Base-by-base conservation (phyloP, 2,888 invertebrate genomes). In the Sepiola atlantica region DNA sequence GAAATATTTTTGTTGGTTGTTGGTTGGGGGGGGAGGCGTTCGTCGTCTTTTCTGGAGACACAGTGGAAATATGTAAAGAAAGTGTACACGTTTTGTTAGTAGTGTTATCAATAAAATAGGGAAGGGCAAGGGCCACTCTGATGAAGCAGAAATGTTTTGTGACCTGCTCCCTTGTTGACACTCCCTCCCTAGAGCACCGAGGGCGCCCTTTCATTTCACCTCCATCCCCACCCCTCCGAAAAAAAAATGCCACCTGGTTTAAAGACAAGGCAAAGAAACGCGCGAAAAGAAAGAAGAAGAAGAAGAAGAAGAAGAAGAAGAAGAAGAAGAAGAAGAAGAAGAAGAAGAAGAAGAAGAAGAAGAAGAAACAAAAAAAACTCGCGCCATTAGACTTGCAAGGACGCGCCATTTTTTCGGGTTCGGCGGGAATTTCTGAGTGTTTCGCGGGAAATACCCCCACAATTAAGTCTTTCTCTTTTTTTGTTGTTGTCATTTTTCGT, bases 111-210 rank as follows among this genome's bases (percentile, higher is more conserved):
- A 32, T n/a, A 77, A 77, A 77, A 21, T 14, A 77, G n/a, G 77
- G 77, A 77, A 1, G 77, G n/a, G n/a, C n/a, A n/a, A 3, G 4
- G 14, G 3, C n/a, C 77, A 32, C n/a, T 77, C 77, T 32, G 77
- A 77, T n/a, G 77, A 77, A 32, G 77, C 77, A 77, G n/a, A 77
- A 77, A n/a, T 77, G 77, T 77, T 77, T 77, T 77, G 77, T 77
- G 77, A 77, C 77, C 77, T 77, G 77, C 77, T 32, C 77, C 77
- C 77, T 77, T 77, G n/a, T 77, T 32, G 77, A 77, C n/a, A 77
- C 77, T 77, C 77, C 45, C 77, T n/a, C 77, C 14, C 10, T 1
- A 77, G n/a, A n/a, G 10, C 77, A n/a, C 10, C 4, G 45, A 8
- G 45, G 4, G 45, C 45, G n/a, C n/a, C n/a, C 45, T 2, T 45